Evolutionary conservation across 2,888 invertebrate genomes (phyloP).

Genomic region (Hylaea fasciaria): DNA sequence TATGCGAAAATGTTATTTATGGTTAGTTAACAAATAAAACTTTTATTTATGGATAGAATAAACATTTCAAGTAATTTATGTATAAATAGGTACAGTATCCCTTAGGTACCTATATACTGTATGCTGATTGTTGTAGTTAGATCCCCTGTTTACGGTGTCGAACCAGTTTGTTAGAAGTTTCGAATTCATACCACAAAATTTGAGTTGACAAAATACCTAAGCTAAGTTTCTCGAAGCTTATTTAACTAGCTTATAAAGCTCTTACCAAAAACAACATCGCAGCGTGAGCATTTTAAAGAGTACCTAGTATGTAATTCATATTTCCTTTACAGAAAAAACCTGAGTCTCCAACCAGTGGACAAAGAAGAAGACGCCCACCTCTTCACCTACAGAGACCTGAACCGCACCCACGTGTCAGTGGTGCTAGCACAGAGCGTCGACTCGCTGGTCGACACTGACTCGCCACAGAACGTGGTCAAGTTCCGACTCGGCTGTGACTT

Average conservation of each 20-base stretch:
- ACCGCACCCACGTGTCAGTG: conserved; percentile 91
- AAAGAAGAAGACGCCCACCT: conserved; percentile 89
- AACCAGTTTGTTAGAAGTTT: too few species aligned
- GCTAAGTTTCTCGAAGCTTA: too few species aligned
- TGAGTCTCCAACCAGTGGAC: conserved; percentile 89
- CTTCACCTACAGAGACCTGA: conserved; percentile 90
- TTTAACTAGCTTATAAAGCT: background rate
- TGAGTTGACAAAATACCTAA: background rate
- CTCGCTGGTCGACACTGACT: conserved; percentile 91
- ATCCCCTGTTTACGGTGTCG: too few species aligned
- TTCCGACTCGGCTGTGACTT: conserved; percentile 92
- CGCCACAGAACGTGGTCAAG: conserved; percentile 92
- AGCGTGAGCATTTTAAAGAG: too few species aligned
- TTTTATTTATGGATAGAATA: too few species aligned
- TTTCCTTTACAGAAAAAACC: conserved; percentile 81
- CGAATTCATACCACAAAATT: too few species aligned
- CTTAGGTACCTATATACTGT: too few species aligned
- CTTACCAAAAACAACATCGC: too few species aligned
- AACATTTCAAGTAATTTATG: too few species aligned
- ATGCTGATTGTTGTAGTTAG: too few species aligned
- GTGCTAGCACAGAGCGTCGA: conserved; percentile 91
- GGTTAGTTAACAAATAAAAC: too few species aligned
- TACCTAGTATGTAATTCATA: background rate
- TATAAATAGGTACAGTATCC: too few species aligned
- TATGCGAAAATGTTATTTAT: background rate